Evolutionary conservation across 1,140 invertebrate genomes (phyloP), one percentile per base, ranked within the genome.

Genomic region (Hesperophylax magnus): DNA sequence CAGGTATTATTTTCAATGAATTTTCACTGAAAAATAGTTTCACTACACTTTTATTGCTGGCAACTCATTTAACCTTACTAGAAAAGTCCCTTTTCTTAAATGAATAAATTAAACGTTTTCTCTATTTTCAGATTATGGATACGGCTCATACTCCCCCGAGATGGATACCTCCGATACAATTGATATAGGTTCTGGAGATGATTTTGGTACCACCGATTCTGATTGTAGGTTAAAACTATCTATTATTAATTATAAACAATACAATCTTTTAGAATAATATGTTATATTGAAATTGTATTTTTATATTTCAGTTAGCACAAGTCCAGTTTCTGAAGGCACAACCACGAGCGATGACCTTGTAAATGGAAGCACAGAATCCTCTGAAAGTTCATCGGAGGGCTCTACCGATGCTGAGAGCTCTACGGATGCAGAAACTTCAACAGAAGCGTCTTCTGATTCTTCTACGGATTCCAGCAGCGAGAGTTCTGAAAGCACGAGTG

Each of bases 401-500:
- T 77, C 82, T 31, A 81, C 75, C 0, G 61, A 56, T n/a, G 54
- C 77, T 24, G 78, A 80, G 65, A 22, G 14, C 56, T 75, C 79
- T 53, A 83, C 82, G 0, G 85, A 82, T 47, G 39, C 39, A 47
- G 39, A 47, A 14, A 47, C 6, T 11, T 47, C 39, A 9, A 47
- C 39, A 11, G 39, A 14, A 47, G 39, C 39, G 3, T 47, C 39
- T 47, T 47, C 39, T 2, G 39, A 47, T 14, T 47, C 9, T 47
- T 47, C 39, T 1, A 47, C 39, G 9, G 39, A 47, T 47, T 47
- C 39, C 39, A 47, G 39, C 39, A 63, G 22, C 47, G 8, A 74
- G 15, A 24, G 56, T 79, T 83, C 6, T 81, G 74, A 24, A 56
- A 47, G 15, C 65, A 74, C 81, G 5, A 81, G 77, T 34, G 81